Base-by-base conservation (phyloP, 2,888 invertebrate genomes). In the Catocala fraxini region DNA sequence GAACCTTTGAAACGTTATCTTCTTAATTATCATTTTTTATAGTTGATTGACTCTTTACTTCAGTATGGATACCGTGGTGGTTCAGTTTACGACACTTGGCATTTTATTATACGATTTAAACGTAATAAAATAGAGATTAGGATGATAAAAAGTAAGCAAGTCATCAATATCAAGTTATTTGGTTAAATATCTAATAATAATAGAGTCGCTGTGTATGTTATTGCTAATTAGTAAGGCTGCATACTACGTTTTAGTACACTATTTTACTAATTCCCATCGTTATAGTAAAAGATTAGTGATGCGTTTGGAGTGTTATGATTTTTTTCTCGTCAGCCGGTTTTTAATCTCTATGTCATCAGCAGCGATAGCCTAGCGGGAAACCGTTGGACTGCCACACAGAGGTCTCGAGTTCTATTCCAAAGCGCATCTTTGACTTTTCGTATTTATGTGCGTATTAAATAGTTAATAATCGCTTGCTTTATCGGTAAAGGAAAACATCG, bases 41-140 rank as follows among this genome's bases (percentile, higher is more conserved):
- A 61, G 51, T 73, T 71, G 59, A 78, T 78, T 70, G 60, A 71
- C 63, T 68, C 62, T 73, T 74, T 64, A 69, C 69, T 74, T 63
- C n/a, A 61, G 59, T 70, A 65, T 33, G 58, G 54, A 68, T 52
- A 57, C 64, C 62, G 57, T 64, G 58, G 57, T 65, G 42, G n/a
- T 58, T 68, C 48, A 62, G 35, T 71, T 67, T 65, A 75, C 59
- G 71, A 65, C 49, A 63, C 57, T 47, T 33, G 48, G 15, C 35
- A 54, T 72, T 72, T 70, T 73, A 78, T 71, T 63, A 61, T 54
- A 63, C 45, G 34, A 64, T 67, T 71, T 59, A 61, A 66, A 63
- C 54, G 65, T 69, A 56, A 68, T 77, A 68, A 72, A 75, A 70
- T 57, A 57, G 56, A 65, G 71, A 78, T 78, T 68, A 55, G 10